Evolutionary conservation across 2,113 vertebrate species (phyloP).

Genomic region (Rhodinocichla rosea): DNA sequence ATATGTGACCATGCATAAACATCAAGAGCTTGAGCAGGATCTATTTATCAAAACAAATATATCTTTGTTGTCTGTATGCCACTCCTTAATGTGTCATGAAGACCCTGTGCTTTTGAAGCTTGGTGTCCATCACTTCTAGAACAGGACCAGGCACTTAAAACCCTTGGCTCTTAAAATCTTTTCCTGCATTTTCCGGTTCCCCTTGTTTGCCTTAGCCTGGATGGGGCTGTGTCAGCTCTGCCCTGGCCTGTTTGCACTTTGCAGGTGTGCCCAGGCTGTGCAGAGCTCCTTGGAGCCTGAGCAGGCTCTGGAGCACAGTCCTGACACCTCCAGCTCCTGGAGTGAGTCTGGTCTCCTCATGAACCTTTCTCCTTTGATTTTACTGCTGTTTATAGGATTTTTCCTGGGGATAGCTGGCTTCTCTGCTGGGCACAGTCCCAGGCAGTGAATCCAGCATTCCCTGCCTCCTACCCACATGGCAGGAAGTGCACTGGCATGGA

Average conservation of each 20-base stretch:
- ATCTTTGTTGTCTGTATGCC: neutral
- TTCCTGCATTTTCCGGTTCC: neutral
- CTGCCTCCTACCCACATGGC: rapidly evolving
- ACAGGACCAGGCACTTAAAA: neutral
- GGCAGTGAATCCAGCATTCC: neutral
- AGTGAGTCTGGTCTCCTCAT: neutral
- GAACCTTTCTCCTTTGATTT: neutral
- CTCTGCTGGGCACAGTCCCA: neutral
- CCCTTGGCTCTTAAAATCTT: neutral
- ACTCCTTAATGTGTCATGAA: neutral
- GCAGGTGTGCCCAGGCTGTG: neutral
- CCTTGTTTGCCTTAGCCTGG: neutral
- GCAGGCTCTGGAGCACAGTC: neutral
- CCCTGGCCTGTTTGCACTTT: neutral
- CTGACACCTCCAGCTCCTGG: neutral
- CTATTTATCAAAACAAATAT: neutral
- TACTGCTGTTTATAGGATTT: neutral
- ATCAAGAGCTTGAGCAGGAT: neutral
- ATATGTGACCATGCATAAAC: neutral
- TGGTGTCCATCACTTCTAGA: neutral
- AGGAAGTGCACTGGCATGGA: rapidly evolving
- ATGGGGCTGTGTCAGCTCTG: neutral
- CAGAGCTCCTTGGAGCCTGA: neutral
- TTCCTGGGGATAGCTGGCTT: neutral
- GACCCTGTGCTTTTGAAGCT: neutral